Base-by-base conservation (phyloP, 1,140 invertebrate species). In the Brachionus manjavacas region DNA sequence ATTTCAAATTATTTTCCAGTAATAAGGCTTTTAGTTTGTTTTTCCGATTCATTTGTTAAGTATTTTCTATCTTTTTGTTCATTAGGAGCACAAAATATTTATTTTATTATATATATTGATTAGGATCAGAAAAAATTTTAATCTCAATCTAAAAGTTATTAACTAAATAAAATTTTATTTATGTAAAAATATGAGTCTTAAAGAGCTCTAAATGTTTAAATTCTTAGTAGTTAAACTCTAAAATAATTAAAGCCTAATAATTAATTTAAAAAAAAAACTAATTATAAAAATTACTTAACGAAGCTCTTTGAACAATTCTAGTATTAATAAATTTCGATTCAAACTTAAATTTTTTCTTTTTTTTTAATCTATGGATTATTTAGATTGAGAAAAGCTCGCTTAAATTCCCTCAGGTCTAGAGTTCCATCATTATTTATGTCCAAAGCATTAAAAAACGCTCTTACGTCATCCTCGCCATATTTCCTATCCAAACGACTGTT, bases 381-480 rank as follows among this genome's bases (percentile, higher is more conserved):
- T 25, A 76, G n/a, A 49, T 76, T 76, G n/a, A 64, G 43, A 81
- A 81, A 81, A 31, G 79, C 79, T 6, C 39, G 55, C 8, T 60
- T 81, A 35, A 81, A 81, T 46, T 81, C 79, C 31, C 20, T 68
- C 25, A 81, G 35, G 31, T 81, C 64, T 6, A 81, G 20, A 28
- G 79, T 81, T n/a, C 79, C 79, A 68, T 81, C 79, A 14, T 64
- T 60, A n/a, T 81, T 68, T 16, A 43, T 68, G 39, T 81, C 79
- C 20, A 81, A 46, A 14, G 79, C 52, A 16, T 68, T 81, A 7
- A 81, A 81, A 81, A 81, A 81, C 3, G 79, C 39, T 68, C 64
- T 41, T 0, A 81, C 64, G 46, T 81, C 79, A 46, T 81, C 79
- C 60, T 81, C 79, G 14, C 79, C 79, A 66, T 81, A 81, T 4